Percentiles rank a stretch among this genome's conserved stretches.
Conservation (phyloP, 1,140 invertebrate genomes). For the Thaumetopoea pityocampa region DNA sequence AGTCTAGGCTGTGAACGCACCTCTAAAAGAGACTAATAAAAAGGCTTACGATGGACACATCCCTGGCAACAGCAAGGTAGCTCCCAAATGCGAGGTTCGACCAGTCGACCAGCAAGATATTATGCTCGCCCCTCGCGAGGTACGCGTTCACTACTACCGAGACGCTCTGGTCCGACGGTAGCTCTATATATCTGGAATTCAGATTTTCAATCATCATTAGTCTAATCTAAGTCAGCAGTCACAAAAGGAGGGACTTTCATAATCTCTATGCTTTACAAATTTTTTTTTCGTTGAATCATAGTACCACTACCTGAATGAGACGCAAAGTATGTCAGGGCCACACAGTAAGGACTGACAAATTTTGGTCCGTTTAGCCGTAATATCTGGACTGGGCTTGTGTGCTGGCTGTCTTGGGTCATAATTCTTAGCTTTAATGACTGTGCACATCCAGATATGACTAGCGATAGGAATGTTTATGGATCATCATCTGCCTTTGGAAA, state of each 20-base stretch:
- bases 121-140: conserved; percentile 50
- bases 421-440: too few species aligned
- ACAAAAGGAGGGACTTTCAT: not conserved
- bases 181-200: conserved; percentile 52
- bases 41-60: conserved; percentile 20
- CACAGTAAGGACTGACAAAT: too few species aligned
- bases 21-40: not conserved
- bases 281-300: too few species aligned
- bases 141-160: conserved; percentile 60
- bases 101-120: conserved; percentile 54
- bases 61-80: conserved; percentile 28
- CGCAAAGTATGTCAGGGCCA: too few species aligned
- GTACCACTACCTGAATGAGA: too few species aligned
- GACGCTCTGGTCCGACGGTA: conserved; percentile 57
- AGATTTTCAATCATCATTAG: not conserved
- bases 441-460: too few species aligned
- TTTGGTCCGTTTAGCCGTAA: too few species aligned
- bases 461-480: too few species aligned
- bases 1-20: not conserved
- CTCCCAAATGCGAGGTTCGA: conserved; percentile 40
- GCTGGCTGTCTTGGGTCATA: too few species aligned
- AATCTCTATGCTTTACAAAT: too few species aligned
- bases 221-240: not conserved
- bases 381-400: too few species aligned
- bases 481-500: too few species aligned